Percentiles rank a stretch among this genome's conserved stretches.
phyloP scores from a whole-genome alignment of 2,113 vertebrate species.

The Sminthopsis crassicaudata region DNA sequence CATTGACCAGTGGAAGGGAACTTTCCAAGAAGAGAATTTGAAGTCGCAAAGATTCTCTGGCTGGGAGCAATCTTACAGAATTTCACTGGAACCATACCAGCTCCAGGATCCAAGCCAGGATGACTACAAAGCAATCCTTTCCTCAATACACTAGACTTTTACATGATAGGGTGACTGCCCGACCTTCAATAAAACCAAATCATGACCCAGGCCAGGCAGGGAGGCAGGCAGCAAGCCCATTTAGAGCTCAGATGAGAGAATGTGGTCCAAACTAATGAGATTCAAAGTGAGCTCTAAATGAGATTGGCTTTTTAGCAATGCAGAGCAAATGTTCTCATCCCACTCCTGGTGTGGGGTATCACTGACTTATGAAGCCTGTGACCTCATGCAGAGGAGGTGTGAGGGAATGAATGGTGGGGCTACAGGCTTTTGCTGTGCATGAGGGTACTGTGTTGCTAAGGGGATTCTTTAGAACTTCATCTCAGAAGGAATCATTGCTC shows the following conservation, averaged over 20 bases:
- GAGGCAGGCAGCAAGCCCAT: background rate
- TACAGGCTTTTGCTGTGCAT: background rate
- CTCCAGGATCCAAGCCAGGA: background rate
- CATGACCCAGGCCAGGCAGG: background rate
- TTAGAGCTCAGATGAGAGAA: background rate
- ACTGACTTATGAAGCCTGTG: background rate
- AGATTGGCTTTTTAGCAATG: slow-evolving; percentile 10
- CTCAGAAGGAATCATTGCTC: background rate
- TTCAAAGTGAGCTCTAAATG: slow-evolving; percentile 10
- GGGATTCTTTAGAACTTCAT: slow-evolving; percentile 3
- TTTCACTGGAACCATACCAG: background rate
- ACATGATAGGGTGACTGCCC: background rate
- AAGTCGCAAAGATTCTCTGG: background rate
- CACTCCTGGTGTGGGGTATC: background rate
- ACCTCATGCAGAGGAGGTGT: background rate
- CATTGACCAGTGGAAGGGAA: background rate
- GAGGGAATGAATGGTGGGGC: background rate
- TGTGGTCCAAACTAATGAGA: background rate
- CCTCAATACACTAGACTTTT: background rate
- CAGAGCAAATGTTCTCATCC: background rate
- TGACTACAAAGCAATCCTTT: background rate
- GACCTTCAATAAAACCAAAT: background rate
- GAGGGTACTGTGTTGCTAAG: slow-evolving; percentile 11
- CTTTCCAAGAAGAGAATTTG: background rate
- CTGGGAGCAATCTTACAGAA: background rate